Conservation (phyloP, 2,888 invertebrate species). For the Agriotes lineatus region DNA sequence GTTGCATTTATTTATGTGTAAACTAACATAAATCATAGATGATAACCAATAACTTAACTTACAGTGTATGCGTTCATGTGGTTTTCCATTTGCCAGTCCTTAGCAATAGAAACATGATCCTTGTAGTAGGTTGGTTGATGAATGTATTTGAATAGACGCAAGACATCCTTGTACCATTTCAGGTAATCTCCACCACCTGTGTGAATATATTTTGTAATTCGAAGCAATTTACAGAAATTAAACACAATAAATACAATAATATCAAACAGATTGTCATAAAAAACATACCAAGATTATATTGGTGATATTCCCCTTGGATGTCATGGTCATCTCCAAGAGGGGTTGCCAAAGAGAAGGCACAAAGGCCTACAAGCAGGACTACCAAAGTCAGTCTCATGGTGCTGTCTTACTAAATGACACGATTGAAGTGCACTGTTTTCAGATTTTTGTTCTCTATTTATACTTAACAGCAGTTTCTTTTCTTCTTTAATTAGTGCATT, state of each 20-base stretch:
- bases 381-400: conserved; percentile 42
- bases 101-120: conserved; percentile 70
- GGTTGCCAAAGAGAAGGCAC: conserved; percentile 59
- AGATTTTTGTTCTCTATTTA: background rate
- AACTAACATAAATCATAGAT: background rate
- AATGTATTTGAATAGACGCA: conserved; percentile 73
- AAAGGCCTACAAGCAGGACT: conserved; percentile 33
- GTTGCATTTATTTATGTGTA: too few relatives aligned
- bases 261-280: background rate
- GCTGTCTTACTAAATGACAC: conserved; percentile 39
- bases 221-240: background rate
- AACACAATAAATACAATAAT: background rate
- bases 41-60: conserved; percentile 25
- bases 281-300: conserved; percentile 62
- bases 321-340: conserved; percentile 51
- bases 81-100: conserved; percentile 63
- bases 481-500: background rate
- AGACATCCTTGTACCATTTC: conserved; percentile 63
- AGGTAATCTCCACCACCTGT: conserved; percentile 19
- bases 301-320: conserved; percentile 39
- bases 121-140: conserved; percentile 71
- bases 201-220: background rate
- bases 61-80: conserved; percentile 66
- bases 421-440: conserved; percentile 3
- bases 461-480: conserved; percentile 6